Evolutionary conservation across 1,140 invertebrate genomes (phyloP).

Genomic region (Phortica variegata): DNA sequence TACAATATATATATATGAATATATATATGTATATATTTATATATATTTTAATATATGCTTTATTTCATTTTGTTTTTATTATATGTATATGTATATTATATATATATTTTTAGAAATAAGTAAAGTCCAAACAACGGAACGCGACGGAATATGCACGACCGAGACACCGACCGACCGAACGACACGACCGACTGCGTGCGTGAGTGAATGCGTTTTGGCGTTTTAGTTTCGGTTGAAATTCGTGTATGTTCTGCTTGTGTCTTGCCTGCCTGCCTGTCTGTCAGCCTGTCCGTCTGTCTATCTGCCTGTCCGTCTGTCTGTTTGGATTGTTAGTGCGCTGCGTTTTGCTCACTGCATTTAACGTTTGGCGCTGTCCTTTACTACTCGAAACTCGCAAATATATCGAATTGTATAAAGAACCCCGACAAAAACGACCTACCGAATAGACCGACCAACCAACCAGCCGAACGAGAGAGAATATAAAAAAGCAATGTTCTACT

Average conservation of each 20-base stretch:
- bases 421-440: too few relatives aligned
- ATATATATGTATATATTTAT: constrained; percentile 16
- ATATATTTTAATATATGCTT: constrained; percentile 29
- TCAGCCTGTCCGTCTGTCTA: neutral
- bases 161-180: constrained; percentile 10
- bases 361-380: too few relatives aligned
- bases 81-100: constrained; percentile 28
- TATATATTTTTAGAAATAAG: constrained; percentile 50
- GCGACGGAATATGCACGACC: too few relatives aligned
- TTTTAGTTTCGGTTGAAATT: too few relatives aligned
- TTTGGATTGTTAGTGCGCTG: neutral
- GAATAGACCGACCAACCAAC: too few relatives aligned
- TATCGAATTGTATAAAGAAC: too few relatives aligned
- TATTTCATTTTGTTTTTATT: constrained; percentile 44
- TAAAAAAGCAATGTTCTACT: constrained; percentile 57
- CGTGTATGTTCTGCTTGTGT: constrained; percentile 48
- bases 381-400: too few relatives aligned
- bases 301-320: neutral
- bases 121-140: constrained; percentile 51
- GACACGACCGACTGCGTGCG: constrained; percentile 45
- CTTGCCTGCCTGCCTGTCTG: constrained; percentile 19
- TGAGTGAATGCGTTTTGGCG: too few relatives aligned
- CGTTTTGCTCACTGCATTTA: constrained; percentile 1
- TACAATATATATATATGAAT: constrained; percentile 15
- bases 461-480: constrained; percentile 48